Percentiles rank a stretch among this genome's conserved stretches.
phyloP scores from a whole-genome alignment of 2,797 vertebrate species.

The Rhinella marina region DNA sequence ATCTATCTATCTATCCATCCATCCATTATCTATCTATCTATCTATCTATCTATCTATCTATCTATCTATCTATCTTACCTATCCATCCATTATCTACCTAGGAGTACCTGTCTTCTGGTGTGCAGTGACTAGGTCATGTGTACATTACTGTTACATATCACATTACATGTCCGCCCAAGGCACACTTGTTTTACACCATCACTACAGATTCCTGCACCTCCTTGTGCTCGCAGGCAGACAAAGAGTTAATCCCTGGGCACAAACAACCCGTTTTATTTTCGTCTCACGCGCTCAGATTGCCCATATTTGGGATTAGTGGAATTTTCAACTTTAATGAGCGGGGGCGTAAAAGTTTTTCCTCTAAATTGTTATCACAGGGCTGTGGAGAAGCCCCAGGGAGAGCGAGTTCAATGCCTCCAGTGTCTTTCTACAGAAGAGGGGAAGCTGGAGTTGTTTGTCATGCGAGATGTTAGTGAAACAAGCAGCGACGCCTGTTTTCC shows the following conservation, averaged over 20 bases:
- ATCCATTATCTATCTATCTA: background rate
- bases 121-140: background rate
- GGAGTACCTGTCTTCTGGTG: background rate
- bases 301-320: conserved; percentile 58
- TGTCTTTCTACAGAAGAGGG: conserved; percentile 33
- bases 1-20: background rate
- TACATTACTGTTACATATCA: background rate
- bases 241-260: conserved; percentile 29
- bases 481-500: conserved; percentile 37
- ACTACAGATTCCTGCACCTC: no score
- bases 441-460: conserved; percentile 42
- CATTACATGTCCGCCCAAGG: background rate
- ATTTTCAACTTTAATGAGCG: conserved; percentile 51
- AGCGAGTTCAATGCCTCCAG: conserved; percentile 46
- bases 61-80: no score
- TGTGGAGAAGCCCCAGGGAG: conserved; percentile 45
- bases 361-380: conserved; percentile 59
- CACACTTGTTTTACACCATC: background rate
- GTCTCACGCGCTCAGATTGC: conserved; percentile 39
- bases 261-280: conserved; percentile 54
- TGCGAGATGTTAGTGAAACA: conserved; percentile 42
- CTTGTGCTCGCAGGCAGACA: background rate
- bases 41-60: background rate
- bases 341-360: conserved; percentile 54
- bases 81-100: background rate